Evolutionary conservation across 1,140 invertebrate species (phyloP).

Genomic region (Hycleus phaleratus): DNA sequence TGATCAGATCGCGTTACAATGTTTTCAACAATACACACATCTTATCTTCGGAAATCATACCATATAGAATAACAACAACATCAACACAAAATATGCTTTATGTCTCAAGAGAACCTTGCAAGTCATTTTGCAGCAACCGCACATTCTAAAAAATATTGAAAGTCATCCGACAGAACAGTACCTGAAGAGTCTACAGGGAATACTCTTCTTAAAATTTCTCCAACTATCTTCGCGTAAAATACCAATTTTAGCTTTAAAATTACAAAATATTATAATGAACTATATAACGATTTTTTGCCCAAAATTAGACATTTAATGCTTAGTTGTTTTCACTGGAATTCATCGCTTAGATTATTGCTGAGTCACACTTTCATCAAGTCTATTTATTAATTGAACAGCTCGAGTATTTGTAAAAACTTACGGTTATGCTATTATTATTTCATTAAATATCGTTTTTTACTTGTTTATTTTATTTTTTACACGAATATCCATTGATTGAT

Average conservation of each 20-base stretch:
- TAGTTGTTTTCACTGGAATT: background rate
- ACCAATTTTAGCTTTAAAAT: background rate
- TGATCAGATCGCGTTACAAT: slow-evolving; percentile 3
- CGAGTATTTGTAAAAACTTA: background rate
- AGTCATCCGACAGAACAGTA: too few relatives aligned
- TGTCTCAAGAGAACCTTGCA: slow-evolving; percentile 16
- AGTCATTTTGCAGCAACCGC: slow-evolving; percentile 17
- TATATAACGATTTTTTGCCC: background rate
- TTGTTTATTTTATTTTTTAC: background rate
- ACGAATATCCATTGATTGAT: too few relatives aligned
- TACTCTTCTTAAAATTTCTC: too few relatives aligned
- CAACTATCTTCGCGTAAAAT: too few relatives aligned
- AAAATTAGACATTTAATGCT: background rate
- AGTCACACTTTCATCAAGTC: too few relatives aligned
- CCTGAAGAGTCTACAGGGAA: too few relatives aligned
- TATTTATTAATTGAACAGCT: background rate
- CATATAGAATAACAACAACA: slow-evolving; percentile 1
- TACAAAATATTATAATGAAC: background rate
- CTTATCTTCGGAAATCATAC: slow-evolving; percentile 1
- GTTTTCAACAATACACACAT: slow-evolving; percentile 1
- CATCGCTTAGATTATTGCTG: background rate
- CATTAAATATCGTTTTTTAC: background rate
- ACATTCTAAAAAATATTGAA: background rate
- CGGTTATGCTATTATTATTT: background rate
- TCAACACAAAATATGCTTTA: slow-evolving; percentile 6